Evolutionary conservation across 2,888 invertebrate species (phyloP).

Genomic region (Pristionchus exspectatus): DNA sequence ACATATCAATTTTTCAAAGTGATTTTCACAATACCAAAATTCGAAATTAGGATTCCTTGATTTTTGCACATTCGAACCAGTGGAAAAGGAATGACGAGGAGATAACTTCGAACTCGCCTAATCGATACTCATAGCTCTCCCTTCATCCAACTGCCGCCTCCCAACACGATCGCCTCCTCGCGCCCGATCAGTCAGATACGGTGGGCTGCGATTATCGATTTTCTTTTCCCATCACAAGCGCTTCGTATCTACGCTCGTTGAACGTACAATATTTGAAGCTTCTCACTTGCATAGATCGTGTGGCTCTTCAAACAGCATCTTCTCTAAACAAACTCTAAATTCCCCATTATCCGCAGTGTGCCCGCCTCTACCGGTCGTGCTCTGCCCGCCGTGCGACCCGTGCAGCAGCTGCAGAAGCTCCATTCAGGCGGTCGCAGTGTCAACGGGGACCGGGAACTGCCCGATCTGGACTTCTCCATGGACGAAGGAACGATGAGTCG

Average conservation of each 20-base stretch:
- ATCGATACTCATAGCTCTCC: constrained; percentile 31
- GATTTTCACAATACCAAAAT: no score
- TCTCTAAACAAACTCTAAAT: background rate
- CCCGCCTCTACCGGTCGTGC: constrained; percentile 2
- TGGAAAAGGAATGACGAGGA: background rate
- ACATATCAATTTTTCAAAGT: background rate
- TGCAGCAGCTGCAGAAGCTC: constrained; percentile 8
- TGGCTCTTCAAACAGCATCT: no score
- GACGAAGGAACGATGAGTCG: background rate
- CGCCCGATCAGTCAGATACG: constrained; percentile 30
- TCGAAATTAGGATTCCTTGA: no score
- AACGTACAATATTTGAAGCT: no score
- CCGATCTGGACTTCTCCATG: background rate
- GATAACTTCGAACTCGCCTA: background rate
- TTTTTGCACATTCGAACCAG: background rate
- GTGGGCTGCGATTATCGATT: constrained; percentile 6
- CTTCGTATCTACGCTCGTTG: no score
- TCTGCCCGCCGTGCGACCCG: background rate
- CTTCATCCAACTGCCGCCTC: constrained; percentile 51
- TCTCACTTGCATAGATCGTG: no score
- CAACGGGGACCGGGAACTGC: background rate
- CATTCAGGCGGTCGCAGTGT: constrained; percentile 31
- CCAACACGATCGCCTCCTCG: constrained; percentile 40
- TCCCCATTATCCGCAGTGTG: background rate
- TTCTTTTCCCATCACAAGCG: background rate